Conservation (phyloP, 2,797 vertebrate genomes). For the Dicrostonyx torquatus region DNA sequence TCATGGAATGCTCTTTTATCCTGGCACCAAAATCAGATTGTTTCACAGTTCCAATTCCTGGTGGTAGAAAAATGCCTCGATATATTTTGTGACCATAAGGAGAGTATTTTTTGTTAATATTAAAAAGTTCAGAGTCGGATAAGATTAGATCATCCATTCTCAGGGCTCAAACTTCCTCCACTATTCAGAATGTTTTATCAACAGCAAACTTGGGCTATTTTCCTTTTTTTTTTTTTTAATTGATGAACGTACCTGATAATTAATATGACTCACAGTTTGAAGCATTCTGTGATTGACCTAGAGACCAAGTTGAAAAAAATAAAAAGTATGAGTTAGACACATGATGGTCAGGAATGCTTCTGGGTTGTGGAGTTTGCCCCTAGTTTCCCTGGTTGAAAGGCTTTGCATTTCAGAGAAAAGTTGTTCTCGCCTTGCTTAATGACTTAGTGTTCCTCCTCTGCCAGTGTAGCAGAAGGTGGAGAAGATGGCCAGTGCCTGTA, state of each 20-base stretch:
- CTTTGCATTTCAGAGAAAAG: slow-evolving; percentile 78
- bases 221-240: slow-evolving; percentile 58
- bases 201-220: slow-evolving; percentile 53
- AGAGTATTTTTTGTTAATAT: slow-evolving; percentile 74
- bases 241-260: slow-evolving; percentile 66
- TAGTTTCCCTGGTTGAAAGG: slow-evolving; percentile 82
- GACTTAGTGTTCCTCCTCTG: slow-evolving; percentile 76
- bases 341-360: slow-evolving; percentile 79
- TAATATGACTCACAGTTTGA: slow-evolving; percentile 80
- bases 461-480: slow-evolving; percentile 5
- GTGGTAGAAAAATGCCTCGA: slow-evolving; percentile 74
- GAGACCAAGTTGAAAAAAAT: slow-evolving; percentile 75
- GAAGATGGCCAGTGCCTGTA: slow-evolving; percentile 67
- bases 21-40: slow-evolving; percentile 71
- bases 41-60: slow-evolving; percentile 70
- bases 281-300: slow-evolving; percentile 85
- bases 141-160: slow-evolving; percentile 82
- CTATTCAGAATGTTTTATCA: slow-evolving; percentile 73
- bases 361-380: slow-evolving; percentile 82
- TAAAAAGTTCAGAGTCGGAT: slow-evolving; percentile 75
- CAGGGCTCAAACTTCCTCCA: slow-evolving; percentile 83
- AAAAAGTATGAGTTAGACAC: slow-evolving; percentile 77
- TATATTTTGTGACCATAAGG: slow-evolving; percentile 76
- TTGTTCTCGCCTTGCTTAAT: slow-evolving; percentile 70
- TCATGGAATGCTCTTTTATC: slow-evolving; percentile 44